Evolutionary conservation across 2,888 invertebrate species (phyloP), one percentile per base, ranked within the genome.

Genomic region (Coleophora deauratella): DNA sequence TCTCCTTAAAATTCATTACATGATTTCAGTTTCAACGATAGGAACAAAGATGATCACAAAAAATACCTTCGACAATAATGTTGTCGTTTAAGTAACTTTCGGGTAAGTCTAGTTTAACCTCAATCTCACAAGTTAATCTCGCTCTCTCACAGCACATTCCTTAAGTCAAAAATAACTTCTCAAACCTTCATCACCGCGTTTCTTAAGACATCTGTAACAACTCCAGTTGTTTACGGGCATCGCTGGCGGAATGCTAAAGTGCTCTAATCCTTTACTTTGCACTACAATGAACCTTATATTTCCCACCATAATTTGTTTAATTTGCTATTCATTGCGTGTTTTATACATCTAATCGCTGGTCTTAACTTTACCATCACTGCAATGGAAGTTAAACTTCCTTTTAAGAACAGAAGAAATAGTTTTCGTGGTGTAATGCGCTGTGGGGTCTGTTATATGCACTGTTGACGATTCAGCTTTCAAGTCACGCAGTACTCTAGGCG

Each of bases 401-500:
- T 1, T 28, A 30, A 13, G 37, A 1, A 13, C n/a, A 31, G 9
- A 27, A 14, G 30, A 13, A 3, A 12, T 33, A 9, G 3, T 30
- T 51, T 50, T 46, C 43, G 47, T 50, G 31, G 41, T 39, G 35
- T 49, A 43, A 47, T 47, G 47, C n/a, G n/a, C 41, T 38, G 40
- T 37, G 50, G 50, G 48, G 41, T 50, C 52, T 55, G 54, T 53
- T 64, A 62, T 21, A 21, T 64, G 62, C 62, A 57, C 65, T 59
- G 59, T 55, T 46, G 53, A 60, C 54, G 52, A 58, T 59, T 69
- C 57, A 49, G 70, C 60, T 72, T 75, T 68, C 72, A 52, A 63
- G 68, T 57, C 64, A 63, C 58, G 65, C 48, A 49, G 55, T 56
- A 62, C 63, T 62, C 63, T 64, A 70, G 67, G 68, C 69, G 71